These are phyloP conservation scores for Synergus itoensis DNA, from an alignment of 2,888 invertebrate genomes.

Conservation along the genomic window DNA sequence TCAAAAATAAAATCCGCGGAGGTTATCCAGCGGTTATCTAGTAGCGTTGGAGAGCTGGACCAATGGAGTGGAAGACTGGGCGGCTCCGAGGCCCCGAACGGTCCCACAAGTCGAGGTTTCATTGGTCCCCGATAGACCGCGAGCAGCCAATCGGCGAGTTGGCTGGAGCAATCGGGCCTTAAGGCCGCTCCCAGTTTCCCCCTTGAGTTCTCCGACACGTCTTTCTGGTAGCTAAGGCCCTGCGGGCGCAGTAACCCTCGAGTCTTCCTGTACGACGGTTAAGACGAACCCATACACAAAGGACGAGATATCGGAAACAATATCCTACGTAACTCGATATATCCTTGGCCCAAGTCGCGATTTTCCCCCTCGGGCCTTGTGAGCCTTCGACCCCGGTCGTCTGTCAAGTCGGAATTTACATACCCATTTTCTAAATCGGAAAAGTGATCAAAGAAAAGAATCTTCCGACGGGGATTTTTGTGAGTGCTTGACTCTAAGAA, in stretches of 20 bases:
- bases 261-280: slow-evolving; percentile 77
- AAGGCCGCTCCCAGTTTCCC: slow-evolving; percentile 63
- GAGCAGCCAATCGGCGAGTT: slow-evolving; percentile 51
- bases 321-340: slow-evolving; percentile 66
- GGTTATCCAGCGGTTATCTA: slow-evolving; percentile 56
- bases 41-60: slow-evolving; percentile 48
- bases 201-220: slow-evolving; percentile 55
- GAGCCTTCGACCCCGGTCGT: slow-evolving; percentile 29
- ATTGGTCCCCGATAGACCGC: slow-evolving; percentile 51
- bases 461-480: slow-evolving; percentile 12
- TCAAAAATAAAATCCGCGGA: slow-evolving; percentile 62
- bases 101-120: slow-evolving; percentile 37
- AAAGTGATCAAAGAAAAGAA: slow-evolving; percentile 2
- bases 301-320: slow-evolving; percentile 71
- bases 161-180: slow-evolving; percentile 58
- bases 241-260: slow-evolving; percentile 78
- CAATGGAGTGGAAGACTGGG: slow-evolving; percentile 59
- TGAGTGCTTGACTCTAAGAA: slow-evolving; percentile 1
- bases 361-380: slow-evolving; percentile 49
- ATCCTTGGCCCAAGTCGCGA: slow-evolving; percentile 53
- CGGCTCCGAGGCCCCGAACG: slow-evolving; percentile 42
- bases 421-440: not conserved
- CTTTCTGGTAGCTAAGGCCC: slow-evolving; percentile 77
- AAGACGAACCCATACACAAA: slow-evolving; percentile 68
- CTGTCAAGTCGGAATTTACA: slow-evolving; percentile 45